Conservation (phyloP, 2,888 invertebrate species). For the Hemithea aestivaria region DNA sequence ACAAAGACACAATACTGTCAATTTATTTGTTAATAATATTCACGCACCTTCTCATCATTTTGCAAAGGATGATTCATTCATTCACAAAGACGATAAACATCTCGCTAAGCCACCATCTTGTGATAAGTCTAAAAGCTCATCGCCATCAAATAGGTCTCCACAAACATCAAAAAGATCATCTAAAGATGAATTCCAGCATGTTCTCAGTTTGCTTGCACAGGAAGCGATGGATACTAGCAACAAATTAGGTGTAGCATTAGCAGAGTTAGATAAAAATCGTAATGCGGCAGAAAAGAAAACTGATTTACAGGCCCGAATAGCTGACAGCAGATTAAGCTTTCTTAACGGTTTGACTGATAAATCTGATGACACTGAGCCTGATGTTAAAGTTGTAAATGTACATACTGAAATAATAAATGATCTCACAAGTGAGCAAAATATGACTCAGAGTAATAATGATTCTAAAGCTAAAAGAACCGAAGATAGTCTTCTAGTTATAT, state of each 20-base stretch:
- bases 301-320: conserved; percentile 70
- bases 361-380: conserved; percentile 42
- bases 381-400: conserved; percentile 49
- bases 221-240: conserved; percentile 88
- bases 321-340: conserved; percentile 71
- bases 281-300: conserved; percentile 59
- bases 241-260: conserved; percentile 82
- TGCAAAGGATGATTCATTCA: conserved; percentile 75
- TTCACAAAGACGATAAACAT: conserved; percentile 70
- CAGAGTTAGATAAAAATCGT: conserved; percentile 76
- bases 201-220: conserved; percentile 84
- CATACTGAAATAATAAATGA: conserved; percentile 37
- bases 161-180: conserved; percentile 68
- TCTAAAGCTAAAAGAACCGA: conserved; percentile 69
- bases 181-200: conserved; percentile 82
- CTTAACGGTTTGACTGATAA: conserved; percentile 67
- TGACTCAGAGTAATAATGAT: conserved; percentile 34
- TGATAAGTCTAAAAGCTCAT: conserved; percentile 76
- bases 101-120: conserved; percentile 71
- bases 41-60: conserved; percentile 69
- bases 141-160: conserved; percentile 79
- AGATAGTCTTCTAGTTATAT: conserved; percentile 72
- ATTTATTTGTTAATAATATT: conserved; percentile 70
- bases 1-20: conserved; percentile 73
- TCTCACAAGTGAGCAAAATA: conserved; percentile 14